These are phyloP conservation scores for Cyrtorhinus lividipennis DNA, from an alignment of 1,140 invertebrate species.

Conservation along the genomic window DNA sequence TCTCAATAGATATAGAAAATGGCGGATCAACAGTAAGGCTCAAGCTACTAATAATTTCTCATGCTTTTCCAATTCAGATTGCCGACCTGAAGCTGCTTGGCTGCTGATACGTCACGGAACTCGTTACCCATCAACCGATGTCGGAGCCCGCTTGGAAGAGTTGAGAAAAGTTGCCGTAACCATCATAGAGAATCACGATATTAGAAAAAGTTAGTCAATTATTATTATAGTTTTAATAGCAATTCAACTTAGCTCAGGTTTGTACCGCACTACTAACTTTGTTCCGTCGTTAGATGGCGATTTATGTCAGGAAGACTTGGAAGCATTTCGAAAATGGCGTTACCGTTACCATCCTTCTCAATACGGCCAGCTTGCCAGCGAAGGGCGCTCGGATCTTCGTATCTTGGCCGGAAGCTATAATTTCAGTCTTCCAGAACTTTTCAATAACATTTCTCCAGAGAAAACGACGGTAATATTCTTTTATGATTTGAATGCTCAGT, in stretches of 20 bases:
- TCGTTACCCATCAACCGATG: conserved; percentile 21
- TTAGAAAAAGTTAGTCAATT: conserved; percentile 2
- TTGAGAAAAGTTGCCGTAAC: conserved; percentile 11
- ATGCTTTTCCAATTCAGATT: conserved; percentile 24
- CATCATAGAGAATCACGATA: conserved; percentile 19
- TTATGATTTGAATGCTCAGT: neutral
- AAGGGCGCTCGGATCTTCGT: conserved; percentile 23
- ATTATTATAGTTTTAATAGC: too few relatives aligned
- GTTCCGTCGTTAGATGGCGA: neutral
- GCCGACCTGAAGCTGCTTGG: conserved; percentile 25
- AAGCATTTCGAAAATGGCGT: neutral
- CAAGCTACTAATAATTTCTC: neutral
- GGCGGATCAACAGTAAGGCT: too few relatives aligned
- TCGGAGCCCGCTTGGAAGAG: conserved; percentile 6
- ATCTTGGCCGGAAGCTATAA: conserved; percentile 23
- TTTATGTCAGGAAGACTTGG: neutral
- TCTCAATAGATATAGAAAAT: too few relatives aligned
- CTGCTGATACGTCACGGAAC: conserved; percentile 25
- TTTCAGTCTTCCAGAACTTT: conserved; percentile 23
- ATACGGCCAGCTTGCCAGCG: conserved; percentile 17
- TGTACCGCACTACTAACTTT: too few relatives aligned
- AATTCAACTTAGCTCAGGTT: too few relatives aligned
- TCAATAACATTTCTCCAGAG: conserved; percentile 9
- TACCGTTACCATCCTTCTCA: neutral
- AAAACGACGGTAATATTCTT: conserved; percentile 18